Evolutionary conservation across 2,888 invertebrate species (phyloP).

Genomic region (Orthosia gracilis): DNA sequence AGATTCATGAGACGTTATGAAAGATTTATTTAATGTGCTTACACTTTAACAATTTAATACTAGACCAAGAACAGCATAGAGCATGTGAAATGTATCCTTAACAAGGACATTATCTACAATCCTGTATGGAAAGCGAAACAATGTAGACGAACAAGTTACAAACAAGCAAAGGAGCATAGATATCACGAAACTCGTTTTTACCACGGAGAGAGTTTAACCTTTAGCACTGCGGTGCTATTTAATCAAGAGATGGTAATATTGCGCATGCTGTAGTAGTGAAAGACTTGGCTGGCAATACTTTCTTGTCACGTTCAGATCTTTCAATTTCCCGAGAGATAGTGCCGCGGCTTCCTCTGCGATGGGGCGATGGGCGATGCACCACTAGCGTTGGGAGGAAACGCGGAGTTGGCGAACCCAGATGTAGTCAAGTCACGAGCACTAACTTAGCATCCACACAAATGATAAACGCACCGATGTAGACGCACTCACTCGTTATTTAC

Average conservation of each 20-base stretch:
- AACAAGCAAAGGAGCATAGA: conserved; percentile 40
- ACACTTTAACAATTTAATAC: background rate
- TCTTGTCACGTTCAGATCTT: conserved; percentile 61
- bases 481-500: background rate
- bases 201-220: conserved; percentile 67
- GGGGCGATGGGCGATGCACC: conserved; percentile 33
- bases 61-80: background rate
- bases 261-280: conserved; percentile 35
- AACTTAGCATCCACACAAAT: conserved; percentile 35
- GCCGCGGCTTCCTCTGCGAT: conserved; percentile 44
- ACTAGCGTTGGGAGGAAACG: conserved; percentile 51
- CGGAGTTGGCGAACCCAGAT: conserved; percentile 70
- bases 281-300: conserved; percentile 43
- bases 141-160: conserved; percentile 46
- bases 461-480: conserved; percentile 14
- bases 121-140: conserved; percentile 46
- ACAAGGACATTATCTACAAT: conserved; percentile 7
- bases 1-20: conserved; percentile 15
- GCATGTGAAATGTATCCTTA: conserved; percentile 1
- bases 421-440: conserved; percentile 64
- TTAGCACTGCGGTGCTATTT: conserved; percentile 58
- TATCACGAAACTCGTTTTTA: conserved; percentile 59
- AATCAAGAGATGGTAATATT: conserved; percentile 57
- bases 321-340: conserved; percentile 56
- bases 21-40: conserved; percentile 8